Evolutionary conservation across 2,888 invertebrate species (phyloP).

Genomic region (Parnassius orleans): DNA sequence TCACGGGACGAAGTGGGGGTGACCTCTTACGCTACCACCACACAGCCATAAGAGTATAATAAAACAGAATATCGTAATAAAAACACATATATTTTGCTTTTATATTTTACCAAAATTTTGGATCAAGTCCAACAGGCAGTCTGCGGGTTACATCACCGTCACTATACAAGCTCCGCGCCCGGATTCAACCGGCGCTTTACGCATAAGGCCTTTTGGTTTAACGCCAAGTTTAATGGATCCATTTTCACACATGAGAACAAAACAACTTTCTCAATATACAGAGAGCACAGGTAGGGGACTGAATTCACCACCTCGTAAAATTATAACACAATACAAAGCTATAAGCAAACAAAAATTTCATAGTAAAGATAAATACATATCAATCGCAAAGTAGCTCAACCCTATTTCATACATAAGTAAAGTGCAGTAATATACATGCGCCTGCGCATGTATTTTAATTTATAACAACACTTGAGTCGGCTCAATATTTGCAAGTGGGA

Average conservation of each 20-base stretch:
- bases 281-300: constrained; percentile 5
- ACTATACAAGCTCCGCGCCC: constrained; percentile 57
- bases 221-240: constrained; percentile 53
- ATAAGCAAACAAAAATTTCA: constrained; percentile 16
- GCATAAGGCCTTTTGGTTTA: constrained; percentile 54
- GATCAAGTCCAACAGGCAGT: constrained; percentile 72
- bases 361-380: constrained; percentile 9
- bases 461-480: not conserved
- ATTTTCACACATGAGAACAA: constrained; percentile 34
- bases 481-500: not conserved
- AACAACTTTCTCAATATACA: constrained; percentile 30
- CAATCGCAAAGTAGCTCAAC: constrained; percentile 3
- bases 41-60: constrained; percentile 38
- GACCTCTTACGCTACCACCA: no score
- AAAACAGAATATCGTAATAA: constrained; percentile 70
- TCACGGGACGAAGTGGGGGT: no score
- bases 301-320: not conserved
- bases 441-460: constrained; percentile 13
- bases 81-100: constrained; percentile 80
- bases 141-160: constrained; percentile 54
- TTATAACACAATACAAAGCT: constrained; percentile 1
- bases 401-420: not conserved
- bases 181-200: constrained; percentile 50
- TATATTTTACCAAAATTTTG: constrained; percentile 72
- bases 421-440: constrained; percentile 10